Percentiles rank a stretch among this genome's conserved stretches.
Evolutionary conservation across 2,113 vertebrate species (phyloP).

Genomic region (Calidris pugnax): DNA sequence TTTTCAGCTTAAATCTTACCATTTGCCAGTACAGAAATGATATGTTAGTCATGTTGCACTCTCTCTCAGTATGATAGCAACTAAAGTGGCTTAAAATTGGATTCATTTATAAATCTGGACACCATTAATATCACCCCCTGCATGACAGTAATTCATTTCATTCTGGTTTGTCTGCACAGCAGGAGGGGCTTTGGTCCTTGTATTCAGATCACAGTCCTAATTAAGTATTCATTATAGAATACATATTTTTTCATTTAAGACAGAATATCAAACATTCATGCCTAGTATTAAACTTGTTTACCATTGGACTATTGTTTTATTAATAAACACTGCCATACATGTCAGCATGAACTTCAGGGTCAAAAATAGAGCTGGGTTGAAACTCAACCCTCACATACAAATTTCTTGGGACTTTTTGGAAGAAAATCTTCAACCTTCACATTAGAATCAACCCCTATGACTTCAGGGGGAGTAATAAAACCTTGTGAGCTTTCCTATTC

Average conservation of each 20-base stretch:
- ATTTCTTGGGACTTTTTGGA: neutral
- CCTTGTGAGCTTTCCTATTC: neutral
- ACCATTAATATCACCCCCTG: slow-evolving; percentile 79
- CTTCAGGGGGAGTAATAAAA: neutral
- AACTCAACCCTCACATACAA: neutral
- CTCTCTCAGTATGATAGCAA: slow-evolving; percentile 74
- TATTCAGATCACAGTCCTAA: slow-evolving; percentile 74
- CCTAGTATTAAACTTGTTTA: slow-evolving; percentile 68
- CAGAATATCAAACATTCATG: slow-evolving; percentile 73
- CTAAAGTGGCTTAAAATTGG: slow-evolving; percentile 83
- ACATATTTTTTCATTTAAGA: slow-evolving; percentile 75
- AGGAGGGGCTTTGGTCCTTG: slow-evolving; percentile 61
- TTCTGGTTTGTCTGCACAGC: slow-evolving; percentile 75
- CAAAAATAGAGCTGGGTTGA: neutral
- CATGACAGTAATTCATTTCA: slow-evolving; percentile 79
- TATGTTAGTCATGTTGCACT: slow-evolving; percentile 67
- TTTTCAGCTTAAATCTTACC: slow-evolving; percentile 68
- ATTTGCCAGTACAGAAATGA: slow-evolving; percentile 72
- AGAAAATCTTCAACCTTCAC: neutral
- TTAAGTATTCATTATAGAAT: slow-evolving; percentile 81
- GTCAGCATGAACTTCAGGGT: neutral
- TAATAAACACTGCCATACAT: slow-evolving; percentile 17
- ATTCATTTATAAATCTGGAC: slow-evolving; percentile 83
- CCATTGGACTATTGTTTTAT: slow-evolving; percentile 57
- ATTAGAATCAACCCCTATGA: neutral